phyloP scores from a whole-genome alignment of 2,888 invertebrate genomes.

The Pseudolycoriella hygida region DNA sequence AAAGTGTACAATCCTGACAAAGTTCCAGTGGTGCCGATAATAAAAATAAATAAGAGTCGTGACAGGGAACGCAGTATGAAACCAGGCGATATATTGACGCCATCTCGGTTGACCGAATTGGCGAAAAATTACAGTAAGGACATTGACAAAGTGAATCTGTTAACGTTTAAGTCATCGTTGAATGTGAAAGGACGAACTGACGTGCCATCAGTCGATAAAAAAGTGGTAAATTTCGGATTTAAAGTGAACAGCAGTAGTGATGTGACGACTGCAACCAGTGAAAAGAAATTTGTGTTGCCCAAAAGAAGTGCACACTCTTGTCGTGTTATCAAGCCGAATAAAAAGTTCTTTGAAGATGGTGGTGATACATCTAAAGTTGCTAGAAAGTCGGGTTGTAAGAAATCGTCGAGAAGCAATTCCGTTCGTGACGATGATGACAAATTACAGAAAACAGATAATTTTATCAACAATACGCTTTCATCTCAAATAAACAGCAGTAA shows the following conservation, averaged over 20 bases:
- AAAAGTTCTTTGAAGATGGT: conserved; percentile 53
- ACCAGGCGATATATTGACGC: conserved; percentile 37
- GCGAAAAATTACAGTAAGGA: conserved; percentile 31
- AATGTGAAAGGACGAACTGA: neutral
- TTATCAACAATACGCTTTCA: conserved; percentile 5
- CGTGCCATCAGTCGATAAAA: neutral
- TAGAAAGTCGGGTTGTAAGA: neutral
- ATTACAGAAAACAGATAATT: conserved; percentile 15
- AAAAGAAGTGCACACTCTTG: conserved; percentile 70
- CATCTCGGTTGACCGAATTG: conserved; percentile 42
- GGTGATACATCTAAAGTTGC: neutral
- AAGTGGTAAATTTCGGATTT: neutral
- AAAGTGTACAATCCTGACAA: conserved; percentile 40
- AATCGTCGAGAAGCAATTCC: neutral
- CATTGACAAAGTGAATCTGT: conserved; percentile 28
- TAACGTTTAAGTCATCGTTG: conserved; percentile 21
- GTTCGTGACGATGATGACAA: neutral
- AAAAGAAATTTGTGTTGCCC: conserved; percentile 46
- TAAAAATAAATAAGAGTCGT: conserved; percentile 32
- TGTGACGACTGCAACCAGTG: neutral
- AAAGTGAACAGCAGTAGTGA: neutral
- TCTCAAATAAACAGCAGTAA: neutral
- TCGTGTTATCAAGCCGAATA: conserved; percentile 74
- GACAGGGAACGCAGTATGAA: conserved; percentile 33
- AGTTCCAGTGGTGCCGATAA: conserved; percentile 40